Conservation (phyloP, 1,140 invertebrate genomes). For the Lasioglossum albipes region DNA sequence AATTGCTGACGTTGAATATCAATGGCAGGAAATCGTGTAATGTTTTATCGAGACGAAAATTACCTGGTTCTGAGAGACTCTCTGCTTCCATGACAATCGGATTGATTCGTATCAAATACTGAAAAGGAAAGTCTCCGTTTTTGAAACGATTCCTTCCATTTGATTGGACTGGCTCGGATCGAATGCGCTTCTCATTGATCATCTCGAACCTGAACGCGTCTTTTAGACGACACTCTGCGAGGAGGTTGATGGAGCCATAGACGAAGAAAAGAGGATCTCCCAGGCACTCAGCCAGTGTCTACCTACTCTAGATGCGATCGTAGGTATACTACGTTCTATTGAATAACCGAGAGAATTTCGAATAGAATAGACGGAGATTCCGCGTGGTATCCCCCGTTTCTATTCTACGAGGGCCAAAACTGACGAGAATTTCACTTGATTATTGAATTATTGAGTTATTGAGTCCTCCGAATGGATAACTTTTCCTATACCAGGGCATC, state of each 20-base stretch:
- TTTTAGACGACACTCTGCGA: not conserved
- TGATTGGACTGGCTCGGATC: not conserved
- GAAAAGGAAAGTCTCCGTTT: not conserved
- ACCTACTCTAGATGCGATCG: not conserved
- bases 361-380: slow-evolving; percentile 1
- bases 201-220: not conserved
- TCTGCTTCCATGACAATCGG: not conserved
- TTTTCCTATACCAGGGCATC: not conserved
- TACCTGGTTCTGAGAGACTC: not conserved
- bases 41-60: too few species aligned
- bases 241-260: not conserved
- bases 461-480: not conserved
- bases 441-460: not conserved
- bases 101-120: not conserved
- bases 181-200: not conserved
- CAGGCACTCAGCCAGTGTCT: not conserved
- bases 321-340: not conserved
- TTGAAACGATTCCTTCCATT: not conserved
- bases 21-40: too few species aligned
- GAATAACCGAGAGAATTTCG: not conserved
- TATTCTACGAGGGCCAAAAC: not conserved
- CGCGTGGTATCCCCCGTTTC: not conserved
- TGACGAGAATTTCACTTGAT: not conserved
- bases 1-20: too few species aligned
- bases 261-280: not conserved